phyloP scores from a whole-genome alignment of 2,113 vertebrate genomes.

The Petaurus breviceps region DNA sequence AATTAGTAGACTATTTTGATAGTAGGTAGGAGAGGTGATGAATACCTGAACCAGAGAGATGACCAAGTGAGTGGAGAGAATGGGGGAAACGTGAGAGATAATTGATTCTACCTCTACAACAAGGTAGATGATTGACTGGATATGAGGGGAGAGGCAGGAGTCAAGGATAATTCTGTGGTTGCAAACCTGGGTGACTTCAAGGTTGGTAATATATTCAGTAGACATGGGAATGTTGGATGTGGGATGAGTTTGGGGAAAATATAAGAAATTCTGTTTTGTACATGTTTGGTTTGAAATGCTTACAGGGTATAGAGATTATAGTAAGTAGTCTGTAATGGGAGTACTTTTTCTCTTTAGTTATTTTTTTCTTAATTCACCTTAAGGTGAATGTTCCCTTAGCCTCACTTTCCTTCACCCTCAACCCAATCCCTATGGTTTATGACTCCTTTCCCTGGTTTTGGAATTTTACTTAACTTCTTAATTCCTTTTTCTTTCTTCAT shows the following conservation, averaged over 20 bases:
- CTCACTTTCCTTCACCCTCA: too few relatives aligned
- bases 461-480: too few relatives aligned
- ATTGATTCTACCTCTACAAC: not conserved
- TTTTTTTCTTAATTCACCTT: too few relatives aligned
- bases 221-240: not conserved
- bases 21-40: not conserved
- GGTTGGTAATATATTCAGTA: not conserved
- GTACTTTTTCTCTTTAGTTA: too few relatives aligned
- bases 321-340: not conserved
- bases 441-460: too few relatives aligned
- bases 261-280: not conserved
- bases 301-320: not conserved
- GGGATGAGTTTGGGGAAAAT: not conserved
- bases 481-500: too few relatives aligned
- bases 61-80: not conserved
- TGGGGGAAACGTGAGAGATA: not conserved
- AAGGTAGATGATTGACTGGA: not conserved
- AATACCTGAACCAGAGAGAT: not conserved
- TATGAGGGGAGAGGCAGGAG: not conserved
- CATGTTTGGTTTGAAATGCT: not conserved
- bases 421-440: too few relatives aligned
- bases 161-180: not conserved
- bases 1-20: not conserved
- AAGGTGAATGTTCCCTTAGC: too few relatives aligned
- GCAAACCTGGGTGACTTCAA: not conserved